Conservation (phyloP, 2,113 vertebrate genomes). For the Atlantisia rogersi region DNA sequence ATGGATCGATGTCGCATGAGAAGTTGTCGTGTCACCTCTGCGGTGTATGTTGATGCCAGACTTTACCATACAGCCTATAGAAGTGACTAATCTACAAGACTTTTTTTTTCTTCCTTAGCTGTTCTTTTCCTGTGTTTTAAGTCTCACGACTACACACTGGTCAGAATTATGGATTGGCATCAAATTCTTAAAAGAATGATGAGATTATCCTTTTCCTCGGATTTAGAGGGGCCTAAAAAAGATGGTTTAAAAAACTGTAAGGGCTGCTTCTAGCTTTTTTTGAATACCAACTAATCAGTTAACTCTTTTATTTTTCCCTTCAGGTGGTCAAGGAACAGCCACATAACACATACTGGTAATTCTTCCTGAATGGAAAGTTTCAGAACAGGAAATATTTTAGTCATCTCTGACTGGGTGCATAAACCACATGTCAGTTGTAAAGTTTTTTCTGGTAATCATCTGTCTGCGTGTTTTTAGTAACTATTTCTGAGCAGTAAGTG, state of each 20-base stretch:
- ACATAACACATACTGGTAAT: not conserved
- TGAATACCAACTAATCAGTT: not conserved
- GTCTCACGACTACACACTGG: not conserved
- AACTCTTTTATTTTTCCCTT: not conserved
- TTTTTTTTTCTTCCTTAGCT: not conserved
- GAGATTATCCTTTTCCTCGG: not conserved
- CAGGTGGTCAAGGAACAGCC: not conserved
- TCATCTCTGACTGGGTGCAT: not conserved
- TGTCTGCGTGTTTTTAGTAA: not conserved
- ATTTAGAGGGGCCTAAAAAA: not conserved
- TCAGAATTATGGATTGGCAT: not conserved
- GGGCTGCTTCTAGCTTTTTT: not conserved
- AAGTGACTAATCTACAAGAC: not conserved
- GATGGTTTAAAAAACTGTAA: not conserved
- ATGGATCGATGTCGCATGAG: no score
- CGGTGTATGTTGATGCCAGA: not conserved
- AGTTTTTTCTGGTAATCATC: not conserved
- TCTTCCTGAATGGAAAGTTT: not conserved
- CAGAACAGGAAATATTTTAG: not conserved
- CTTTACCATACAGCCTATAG: not conserved
- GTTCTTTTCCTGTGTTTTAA: not conserved
- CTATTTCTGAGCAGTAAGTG: not conserved
- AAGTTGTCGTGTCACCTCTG: not conserved
- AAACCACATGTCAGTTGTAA: not conserved
- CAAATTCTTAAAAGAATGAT: not conserved